A percentile compares a stretch with the other conserved stretches of the same genome.
Evolutionary conservation across 2,888 invertebrate species (phyloP).

Genomic region (Lysandra coridon): DNA sequence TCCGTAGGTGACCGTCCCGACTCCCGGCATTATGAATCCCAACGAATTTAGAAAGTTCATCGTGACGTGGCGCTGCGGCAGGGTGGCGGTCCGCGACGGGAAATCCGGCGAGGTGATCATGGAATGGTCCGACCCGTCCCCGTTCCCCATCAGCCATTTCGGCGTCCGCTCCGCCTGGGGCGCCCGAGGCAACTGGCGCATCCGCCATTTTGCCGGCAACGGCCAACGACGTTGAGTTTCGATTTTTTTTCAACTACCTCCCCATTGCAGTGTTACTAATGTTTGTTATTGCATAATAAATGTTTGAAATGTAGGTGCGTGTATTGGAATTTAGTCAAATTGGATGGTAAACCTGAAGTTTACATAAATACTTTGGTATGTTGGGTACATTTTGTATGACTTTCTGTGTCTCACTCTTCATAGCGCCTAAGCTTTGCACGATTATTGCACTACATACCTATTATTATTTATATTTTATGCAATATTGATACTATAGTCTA

Average conservation of each 20-base stretch:
- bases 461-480: not conserved
- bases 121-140: constrained; percentile 82
- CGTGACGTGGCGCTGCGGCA: constrained; percentile 80
- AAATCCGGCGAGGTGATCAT: constrained; percentile 74
- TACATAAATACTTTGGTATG: constrained; percentile 56
- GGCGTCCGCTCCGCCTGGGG: constrained; percentile 84
- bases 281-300: constrained; percentile 22
- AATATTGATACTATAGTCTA: no score
- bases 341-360: constrained; percentile 45
- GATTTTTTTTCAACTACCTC: constrained; percentile 35
- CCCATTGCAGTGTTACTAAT: constrained; percentile 33
- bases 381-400: constrained; percentile 75
- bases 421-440: constrained; percentile 34
- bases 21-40: constrained; percentile 79
- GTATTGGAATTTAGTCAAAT: constrained; percentile 32
- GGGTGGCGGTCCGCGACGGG: constrained; percentile 72
- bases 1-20: constrained; percentile 79
- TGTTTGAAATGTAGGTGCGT: constrained; percentile 25
- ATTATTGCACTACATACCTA: not conserved
- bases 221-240: constrained; percentile 70
- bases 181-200: constrained; percentile 83
- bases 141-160: constrained; percentile 81
- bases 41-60: constrained; percentile 79
- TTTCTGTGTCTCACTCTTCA: constrained; percentile 40
- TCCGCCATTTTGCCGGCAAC: constrained; percentile 61